Evolutionary conservation across 2,113 vertebrate genomes (phyloP).

Genomic region (Delphinapterus leucas): DNA sequence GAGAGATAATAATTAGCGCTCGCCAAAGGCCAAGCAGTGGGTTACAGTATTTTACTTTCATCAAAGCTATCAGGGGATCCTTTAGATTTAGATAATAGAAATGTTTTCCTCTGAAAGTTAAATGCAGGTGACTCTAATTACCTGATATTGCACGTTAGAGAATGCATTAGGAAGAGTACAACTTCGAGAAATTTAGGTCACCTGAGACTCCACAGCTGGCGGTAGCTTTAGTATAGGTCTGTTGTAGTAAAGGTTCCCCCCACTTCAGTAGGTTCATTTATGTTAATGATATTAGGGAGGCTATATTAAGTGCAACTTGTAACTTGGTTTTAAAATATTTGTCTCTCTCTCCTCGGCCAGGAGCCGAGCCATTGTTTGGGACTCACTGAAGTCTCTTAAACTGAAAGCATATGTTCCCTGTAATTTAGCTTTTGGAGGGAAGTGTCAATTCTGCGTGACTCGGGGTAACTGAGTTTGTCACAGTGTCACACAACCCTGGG

Average conservation of each 20-base stretch:
- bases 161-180: slow-evolving; percentile 71
- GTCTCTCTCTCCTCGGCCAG: background rate
- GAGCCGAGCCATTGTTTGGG: background rate
- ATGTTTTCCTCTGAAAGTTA: slow-evolving; percentile 78
- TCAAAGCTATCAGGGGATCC: slow-evolving; percentile 83
- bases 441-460: slow-evolving; percentile 39
- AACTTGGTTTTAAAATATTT: slow-evolving; percentile 4
- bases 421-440: slow-evolving; percentile 28
- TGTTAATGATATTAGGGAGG: background rate
- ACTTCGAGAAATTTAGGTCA: slow-evolving; percentile 77
- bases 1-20: slow-evolving; percentile 91
- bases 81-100: slow-evolving; percentile 85
- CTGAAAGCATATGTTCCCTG: slow-evolving; percentile 48
- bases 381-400: slow-evolving; percentile 8
- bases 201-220: slow-evolving; percentile 42
- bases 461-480: slow-evolving; percentile 59
- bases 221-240: slow-evolving; percentile 32
- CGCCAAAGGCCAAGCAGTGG: slow-evolving; percentile 86
- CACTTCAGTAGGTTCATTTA: background rate
- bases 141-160: slow-evolving; percentile 77
- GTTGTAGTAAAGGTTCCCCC: background rate
- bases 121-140: slow-evolving; percentile 84
- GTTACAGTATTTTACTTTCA: slow-evolving; percentile 86
- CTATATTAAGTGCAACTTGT: background rate
- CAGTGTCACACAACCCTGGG: slow-evolving; percentile 13